phyloP scores from a whole-genome alignment of 1,140 invertebrate species.

The Solen grandis region DNA sequence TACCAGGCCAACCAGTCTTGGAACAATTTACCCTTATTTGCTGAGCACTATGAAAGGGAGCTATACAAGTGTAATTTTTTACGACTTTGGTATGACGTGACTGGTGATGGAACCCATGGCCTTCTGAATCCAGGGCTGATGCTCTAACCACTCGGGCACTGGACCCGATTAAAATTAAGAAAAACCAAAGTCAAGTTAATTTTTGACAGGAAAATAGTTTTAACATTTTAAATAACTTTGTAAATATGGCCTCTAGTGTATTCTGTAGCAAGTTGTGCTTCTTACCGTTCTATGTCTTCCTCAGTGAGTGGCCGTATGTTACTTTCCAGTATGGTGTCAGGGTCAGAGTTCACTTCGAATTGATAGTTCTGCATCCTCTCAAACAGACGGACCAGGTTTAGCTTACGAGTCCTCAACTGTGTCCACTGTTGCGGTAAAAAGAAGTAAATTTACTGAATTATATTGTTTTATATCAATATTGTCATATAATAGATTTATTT shows the following conservation, averaged over 20 bases:
- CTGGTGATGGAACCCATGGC: neutral
- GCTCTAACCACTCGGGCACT: neutral
- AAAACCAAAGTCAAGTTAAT: no score
- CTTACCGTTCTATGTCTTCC: constrained; percentile 90
- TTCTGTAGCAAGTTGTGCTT: no score
- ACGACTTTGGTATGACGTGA: no score
- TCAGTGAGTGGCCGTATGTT: constrained; percentile 91
- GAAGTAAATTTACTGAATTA: constrained; percentile 32
- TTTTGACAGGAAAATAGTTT: no score
- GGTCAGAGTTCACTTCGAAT: constrained; percentile 89
- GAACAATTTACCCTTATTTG: no score
- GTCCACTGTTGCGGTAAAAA: constrained; percentile 88
- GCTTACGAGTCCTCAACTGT: constrained; percentile 92
- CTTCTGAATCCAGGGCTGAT: neutral
- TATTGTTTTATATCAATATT: no score
- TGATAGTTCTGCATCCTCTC: constrained; percentile 97
- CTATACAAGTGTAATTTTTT: no score
- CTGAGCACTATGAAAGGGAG: no score
- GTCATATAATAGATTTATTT: no score
- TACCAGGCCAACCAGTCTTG: no score
- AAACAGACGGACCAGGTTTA: constrained; percentile 90
- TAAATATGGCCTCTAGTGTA: no score
- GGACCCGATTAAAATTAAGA: neutral
- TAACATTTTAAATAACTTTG: no score
- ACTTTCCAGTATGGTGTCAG: constrained; percentile 91